Base-by-base conservation (phyloP, 2,797 vertebrate species). In the Rallus crepitans region DNA sequence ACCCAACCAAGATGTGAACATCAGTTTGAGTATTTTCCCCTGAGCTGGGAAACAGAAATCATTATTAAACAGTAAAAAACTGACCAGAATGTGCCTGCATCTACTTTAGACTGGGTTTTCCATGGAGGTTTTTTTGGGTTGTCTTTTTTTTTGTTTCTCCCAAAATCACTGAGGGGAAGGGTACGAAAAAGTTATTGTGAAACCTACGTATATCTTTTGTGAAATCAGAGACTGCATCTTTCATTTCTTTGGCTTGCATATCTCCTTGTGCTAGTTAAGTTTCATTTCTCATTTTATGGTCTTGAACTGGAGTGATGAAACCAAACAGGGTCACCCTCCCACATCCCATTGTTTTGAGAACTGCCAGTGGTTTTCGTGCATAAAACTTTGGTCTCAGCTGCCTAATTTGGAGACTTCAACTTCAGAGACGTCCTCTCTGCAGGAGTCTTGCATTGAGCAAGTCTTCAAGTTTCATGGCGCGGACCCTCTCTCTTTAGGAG, bases 251-350 rank as follows among this genome's bases (percentile, higher is more conserved):
- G 50, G 27, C 40, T 72, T 73, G 25, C 3, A 0, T 45, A 47
- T 42, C 21, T n/a, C 82, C 30, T 61, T 14, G 4, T 37, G 37
- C 20, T 82, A 48, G 50, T 66, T 45, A 63, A 78, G 35, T 88
- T 96, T 91, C 66, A 63, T 86, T 95, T 94, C 73, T 90, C 57
- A 65, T 48, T 94, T 94, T 48, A 71, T 2, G 16, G n/a, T 52
- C 52, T 65, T 70, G 59, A 70, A 50, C n/a, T 31, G 31, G 31
- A 79, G 15, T 64, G 48, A 84, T 73, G 65, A 92, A 95, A 87
- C n/a, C 40, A 66, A 68, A 39, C 17, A 70, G 17, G 60, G 19
- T 65, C 17, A 12, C 24, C 10, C 31, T 77, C 75, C 59, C 23
- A 60, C 33, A 71, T 33, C 16, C 47, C 72, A 61, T 39, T 83